These are phyloP conservation scores for Paracanthobrama guichenoti DNA, from an alignment of 2,113 vertebrate species.

Conservation along the genomic window DNA sequence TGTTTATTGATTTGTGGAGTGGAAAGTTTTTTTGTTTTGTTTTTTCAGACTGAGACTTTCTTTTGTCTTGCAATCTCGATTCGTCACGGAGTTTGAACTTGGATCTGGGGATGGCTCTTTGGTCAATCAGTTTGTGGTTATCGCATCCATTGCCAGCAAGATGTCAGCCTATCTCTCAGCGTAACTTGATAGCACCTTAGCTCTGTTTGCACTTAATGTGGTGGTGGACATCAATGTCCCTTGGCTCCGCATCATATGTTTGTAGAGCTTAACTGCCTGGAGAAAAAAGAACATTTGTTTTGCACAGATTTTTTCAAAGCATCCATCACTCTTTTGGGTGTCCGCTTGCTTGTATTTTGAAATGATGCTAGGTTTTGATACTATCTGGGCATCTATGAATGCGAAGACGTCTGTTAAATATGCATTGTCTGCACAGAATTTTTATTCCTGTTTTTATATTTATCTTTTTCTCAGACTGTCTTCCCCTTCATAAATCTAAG, in stretches of 20 bases:
- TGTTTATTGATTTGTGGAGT: conserved; percentile 50
- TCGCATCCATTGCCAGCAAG: conserved; percentile 36
- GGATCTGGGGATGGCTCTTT: conserved; percentile 34
- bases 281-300: conserved; percentile 10
- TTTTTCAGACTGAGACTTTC: conserved; percentile 1
- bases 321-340: not conserved
- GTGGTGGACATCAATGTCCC: conserved; percentile 35
- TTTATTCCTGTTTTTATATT: conserved; percentile 1
- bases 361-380: not conserved
- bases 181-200: conserved; percentile 50
- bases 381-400: not conserved
- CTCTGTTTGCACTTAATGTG: conserved; percentile 49
- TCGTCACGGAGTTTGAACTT: conserved; percentile 47
- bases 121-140: conserved; percentile 51
- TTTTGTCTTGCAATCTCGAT: conserved; percentile 45
- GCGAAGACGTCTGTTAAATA: not conserved
- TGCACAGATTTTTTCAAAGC: conserved; percentile 2
- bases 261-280: conserved; percentile 46
- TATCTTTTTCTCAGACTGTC: conserved; percentile 37
- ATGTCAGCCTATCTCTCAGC: conserved; percentile 51
- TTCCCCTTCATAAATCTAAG: conserved; percentile 59
- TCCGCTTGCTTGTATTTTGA: not conserved
- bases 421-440: not conserved
- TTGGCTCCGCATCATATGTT: conserved; percentile 53
- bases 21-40: not conserved